Percentiles rank a stretch among this genome's conserved stretches.
Evolutionary conservation across 2,888 invertebrate species (phyloP).

Genomic region (Heterodera filipjevi): DNA sequence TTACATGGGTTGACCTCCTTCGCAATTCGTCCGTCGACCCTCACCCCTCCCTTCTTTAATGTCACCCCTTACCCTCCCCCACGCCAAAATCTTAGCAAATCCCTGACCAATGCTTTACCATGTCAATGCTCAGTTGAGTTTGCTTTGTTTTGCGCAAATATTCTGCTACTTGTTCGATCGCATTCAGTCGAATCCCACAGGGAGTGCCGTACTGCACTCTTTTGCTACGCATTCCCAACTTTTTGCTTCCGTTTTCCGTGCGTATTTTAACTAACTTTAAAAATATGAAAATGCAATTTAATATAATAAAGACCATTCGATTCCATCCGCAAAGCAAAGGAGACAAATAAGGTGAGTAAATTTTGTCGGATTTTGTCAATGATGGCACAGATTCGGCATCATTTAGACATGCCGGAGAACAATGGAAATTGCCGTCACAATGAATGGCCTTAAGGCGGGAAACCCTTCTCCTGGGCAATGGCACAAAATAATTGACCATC

Average conservation of each 20-base stretch:
- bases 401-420: conserved; percentile 26
- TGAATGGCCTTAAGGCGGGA: neutral
- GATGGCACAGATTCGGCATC: neutral
- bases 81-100: no score
- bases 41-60: no score
- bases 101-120: neutral
- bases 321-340: conserved; percentile 37
- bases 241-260: neutral
- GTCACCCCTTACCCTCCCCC: no score
- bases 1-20: no score
- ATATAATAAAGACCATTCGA: conserved; percentile 25
- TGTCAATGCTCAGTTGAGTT: conserved; percentile 10
- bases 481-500: neutral
- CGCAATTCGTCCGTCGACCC: no score
- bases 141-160: conserved; percentile 32
- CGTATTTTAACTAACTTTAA: conserved; percentile 17
- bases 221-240: neutral
- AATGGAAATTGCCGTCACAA: conserved; percentile 4
- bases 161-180: conserved; percentile 33
- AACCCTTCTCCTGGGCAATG: neutral
- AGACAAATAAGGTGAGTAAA: conserved; percentile 33
- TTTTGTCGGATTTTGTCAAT: neutral
- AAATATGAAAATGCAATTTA: neutral
- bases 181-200: conserved; percentile 36
- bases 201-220: conserved; percentile 39